phyloP scores from a whole-genome alignment of 2,113 vertebrate genomes.

The Oreochromis niloticus region DNA sequence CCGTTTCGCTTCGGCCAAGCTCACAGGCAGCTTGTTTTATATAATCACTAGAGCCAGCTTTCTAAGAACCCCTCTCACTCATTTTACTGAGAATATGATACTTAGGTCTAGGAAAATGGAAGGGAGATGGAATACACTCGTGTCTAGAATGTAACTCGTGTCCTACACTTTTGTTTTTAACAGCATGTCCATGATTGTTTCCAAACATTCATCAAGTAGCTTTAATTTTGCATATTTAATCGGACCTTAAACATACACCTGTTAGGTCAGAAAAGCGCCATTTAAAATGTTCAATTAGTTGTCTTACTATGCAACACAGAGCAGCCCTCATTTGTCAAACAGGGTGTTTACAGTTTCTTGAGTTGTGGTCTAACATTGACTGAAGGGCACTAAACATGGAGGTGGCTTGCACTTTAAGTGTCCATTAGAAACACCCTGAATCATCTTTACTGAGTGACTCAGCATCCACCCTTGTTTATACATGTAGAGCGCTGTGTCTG shows the following conservation, averaged over 20 bases:
- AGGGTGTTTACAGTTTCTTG: not conserved
- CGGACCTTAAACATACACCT: not conserved
- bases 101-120: not conserved
- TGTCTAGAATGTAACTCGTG: not conserved
- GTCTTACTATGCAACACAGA: not conserved
- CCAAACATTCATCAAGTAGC: not conserved
- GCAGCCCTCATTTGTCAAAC: not conserved
- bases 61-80: not conserved
- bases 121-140: fast-evolving
- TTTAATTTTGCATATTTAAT: not conserved
- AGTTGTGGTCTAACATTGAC: conserved; percentile 3
- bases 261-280: not conserved
- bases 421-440: not conserved
- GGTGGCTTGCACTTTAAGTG: not conserved
- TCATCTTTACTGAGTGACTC: not conserved
- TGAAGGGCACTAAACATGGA: not conserved
- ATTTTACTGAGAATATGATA: not conserved
- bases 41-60: not conserved
- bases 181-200: not conserved
- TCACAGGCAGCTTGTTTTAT: not conserved
- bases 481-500: not conserved
- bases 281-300: not conserved
- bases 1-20: fast-evolving
- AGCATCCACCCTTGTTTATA: not conserved
- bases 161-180: not conserved